Conservation (phyloP, 2,113 vertebrate species). For the Salvelinus sp. region DNA sequence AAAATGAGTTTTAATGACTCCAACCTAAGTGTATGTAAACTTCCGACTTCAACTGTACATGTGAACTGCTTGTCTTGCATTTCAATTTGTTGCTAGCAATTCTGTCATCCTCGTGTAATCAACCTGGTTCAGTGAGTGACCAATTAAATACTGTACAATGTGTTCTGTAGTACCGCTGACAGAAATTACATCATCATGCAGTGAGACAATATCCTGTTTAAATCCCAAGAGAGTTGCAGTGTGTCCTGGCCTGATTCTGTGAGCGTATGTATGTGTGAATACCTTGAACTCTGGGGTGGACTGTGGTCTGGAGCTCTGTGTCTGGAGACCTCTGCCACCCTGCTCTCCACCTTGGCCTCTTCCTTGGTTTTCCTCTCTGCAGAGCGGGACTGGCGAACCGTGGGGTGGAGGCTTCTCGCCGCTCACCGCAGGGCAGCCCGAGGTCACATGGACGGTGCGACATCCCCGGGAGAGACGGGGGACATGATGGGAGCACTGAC, state of each 20-base stretch:
- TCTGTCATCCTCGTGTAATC: too few species aligned
- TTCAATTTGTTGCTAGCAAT: too few species aligned
- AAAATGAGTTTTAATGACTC: too few species aligned
- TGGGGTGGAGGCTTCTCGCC: constrained; percentile 60
- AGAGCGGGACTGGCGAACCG: constrained; percentile 52
- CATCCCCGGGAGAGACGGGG: constrained; percentile 78
- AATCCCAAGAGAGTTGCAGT: not conserved
- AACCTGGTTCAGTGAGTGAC: too few species aligned
- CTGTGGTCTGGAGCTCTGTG: constrained; percentile 65
- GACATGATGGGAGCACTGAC: constrained; percentile 91
- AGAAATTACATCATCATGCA: not conserved
- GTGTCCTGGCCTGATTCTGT: not conserved
- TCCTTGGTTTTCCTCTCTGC: constrained; percentile 72
- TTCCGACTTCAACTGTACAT: too few species aligned
- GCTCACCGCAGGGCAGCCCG: constrained; percentile 34
- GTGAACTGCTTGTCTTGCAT: too few species aligned
- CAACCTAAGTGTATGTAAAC: too few species aligned
- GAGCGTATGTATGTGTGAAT: constrained; percentile 26
- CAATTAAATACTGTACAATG: too few species aligned
- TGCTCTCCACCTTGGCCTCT: constrained; percentile 73
- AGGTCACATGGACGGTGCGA: constrained; percentile 53
- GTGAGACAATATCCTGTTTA: not conserved
- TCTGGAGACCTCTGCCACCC: constrained; percentile 53
- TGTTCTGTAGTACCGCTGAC: too few species aligned
- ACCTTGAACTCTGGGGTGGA: constrained; percentile 80